These are phyloP conservation scores for Neoseiulus cucumeris DNA, from an alignment of 1,140 invertebrate genomes.

Conservation along the genomic window DNA sequence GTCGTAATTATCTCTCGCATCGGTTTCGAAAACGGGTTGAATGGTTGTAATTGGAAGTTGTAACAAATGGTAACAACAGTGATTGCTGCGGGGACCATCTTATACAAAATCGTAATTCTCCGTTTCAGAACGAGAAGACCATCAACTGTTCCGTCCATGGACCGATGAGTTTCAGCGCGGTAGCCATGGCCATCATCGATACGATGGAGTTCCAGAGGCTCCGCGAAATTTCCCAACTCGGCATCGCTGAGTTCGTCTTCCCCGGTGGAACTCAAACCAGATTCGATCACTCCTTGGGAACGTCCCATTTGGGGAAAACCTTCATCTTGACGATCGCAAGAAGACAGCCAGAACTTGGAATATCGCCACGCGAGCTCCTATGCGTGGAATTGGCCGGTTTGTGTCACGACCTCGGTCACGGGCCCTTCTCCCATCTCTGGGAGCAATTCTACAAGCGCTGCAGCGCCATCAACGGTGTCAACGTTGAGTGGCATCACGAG, in stretches of 20 bases:
- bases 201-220: constrained; percentile 42
- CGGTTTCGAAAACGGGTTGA: no score
- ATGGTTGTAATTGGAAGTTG: no score
- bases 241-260: constrained; percentile 34
- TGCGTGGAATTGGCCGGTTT: constrained; percentile 42
- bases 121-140: background rate
- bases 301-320: constrained; percentile 29
- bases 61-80: no score
- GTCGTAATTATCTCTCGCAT: no score
- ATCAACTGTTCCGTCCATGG: constrained; percentile 30
- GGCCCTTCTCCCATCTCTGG: constrained; percentile 43
- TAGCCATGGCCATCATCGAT: constrained; percentile 37
- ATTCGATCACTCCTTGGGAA: constrained; percentile 43
- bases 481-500: constrained; percentile 4
- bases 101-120: no score
- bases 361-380: constrained; percentile 29
- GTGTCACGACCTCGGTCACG: constrained; percentile 46
- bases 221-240: constrained; percentile 36
- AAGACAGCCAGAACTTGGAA: constrained; percentile 30
- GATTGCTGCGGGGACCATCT: no score
- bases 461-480: constrained; percentile 11
- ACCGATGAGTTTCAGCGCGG: constrained; percentile 28
- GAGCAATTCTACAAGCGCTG: constrained; percentile 27
- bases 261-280: constrained; percentile 37
- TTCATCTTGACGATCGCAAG: constrained; percentile 24